Conservation (phyloP, 1,140 invertebrate species). For the Listronotus oregonensis region DNA sequence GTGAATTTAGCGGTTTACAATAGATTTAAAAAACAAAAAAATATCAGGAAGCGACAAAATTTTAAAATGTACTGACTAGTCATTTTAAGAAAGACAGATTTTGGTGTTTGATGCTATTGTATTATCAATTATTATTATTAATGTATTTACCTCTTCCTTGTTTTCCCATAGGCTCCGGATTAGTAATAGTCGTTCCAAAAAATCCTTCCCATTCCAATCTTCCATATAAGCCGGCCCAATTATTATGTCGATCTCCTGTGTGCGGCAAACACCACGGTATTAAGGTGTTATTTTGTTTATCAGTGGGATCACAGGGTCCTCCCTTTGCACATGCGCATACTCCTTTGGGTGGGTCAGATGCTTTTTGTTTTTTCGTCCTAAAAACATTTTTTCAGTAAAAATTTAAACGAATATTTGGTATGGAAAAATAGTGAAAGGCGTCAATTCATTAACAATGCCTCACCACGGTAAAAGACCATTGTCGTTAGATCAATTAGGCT, state of each 20-base stretch:
- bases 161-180: slow-evolving; percentile 91
- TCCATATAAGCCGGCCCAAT: slow-evolving; percentile 81
- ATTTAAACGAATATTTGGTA: no score
- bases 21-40: no score
- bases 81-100: no score
- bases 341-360: slow-evolving; percentile 68
- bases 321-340: slow-evolving; percentile 78
- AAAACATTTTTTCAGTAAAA: slow-evolving; percentile 2
- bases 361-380: slow-evolving; percentile 73
- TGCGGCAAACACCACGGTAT: slow-evolving; percentile 92
- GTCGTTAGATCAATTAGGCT: no score
- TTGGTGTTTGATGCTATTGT: no score
- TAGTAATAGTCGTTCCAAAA: slow-evolving; percentile 86
- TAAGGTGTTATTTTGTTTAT: slow-evolving; percentile 82
- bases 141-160: slow-evolving; percentile 66
- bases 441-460: no score
- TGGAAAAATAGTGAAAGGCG: no score
- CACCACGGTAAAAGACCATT: no score
- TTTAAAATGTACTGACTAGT: no score
- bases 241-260: slow-evolving; percentile 83
- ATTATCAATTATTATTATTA: no score
- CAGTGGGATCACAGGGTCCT: slow-evolving; percentile 69
- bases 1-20: no score
- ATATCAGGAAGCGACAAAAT: no score
- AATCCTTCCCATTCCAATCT: slow-evolving; percentile 84